phyloP scores from a whole-genome alignment of 2,888 invertebrate species.

The Stenolophus ochropezus region DNA sequence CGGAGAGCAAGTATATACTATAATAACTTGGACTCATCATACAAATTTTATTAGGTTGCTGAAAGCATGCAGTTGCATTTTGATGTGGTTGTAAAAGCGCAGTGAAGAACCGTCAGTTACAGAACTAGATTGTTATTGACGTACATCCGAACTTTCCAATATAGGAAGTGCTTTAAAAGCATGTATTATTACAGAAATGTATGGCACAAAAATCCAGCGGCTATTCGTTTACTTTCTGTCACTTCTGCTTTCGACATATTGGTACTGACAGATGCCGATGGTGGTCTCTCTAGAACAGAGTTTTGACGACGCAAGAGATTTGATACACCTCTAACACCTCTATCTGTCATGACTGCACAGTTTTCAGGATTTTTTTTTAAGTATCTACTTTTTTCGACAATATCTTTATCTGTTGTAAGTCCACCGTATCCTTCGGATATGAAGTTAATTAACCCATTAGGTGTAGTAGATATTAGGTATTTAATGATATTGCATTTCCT shows the following conservation, averaged over 20 bases:
- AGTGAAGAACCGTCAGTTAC: neutral
- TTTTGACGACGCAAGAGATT: too few relatives aligned
- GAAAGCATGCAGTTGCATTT: neutral
- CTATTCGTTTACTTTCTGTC: too few relatives aligned
- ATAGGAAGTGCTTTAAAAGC: neutral
- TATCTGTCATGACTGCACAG: neutral
- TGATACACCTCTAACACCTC: neutral
- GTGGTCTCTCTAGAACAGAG: too few relatives aligned
- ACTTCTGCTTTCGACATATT: too few relatives aligned
- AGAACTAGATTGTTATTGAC: neutral
- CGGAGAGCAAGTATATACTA: too few relatives aligned
- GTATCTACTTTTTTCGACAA: neutral
- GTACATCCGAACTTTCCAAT: neutral
- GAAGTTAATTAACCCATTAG: conserved; percentile 68
- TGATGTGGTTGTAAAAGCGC: neutral
- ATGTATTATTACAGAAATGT: neutral
- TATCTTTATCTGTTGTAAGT: neutral
- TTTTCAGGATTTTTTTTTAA: neutral
- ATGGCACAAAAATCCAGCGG: neutral
- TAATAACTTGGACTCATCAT: too few relatives aligned
- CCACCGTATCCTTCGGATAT: conserved; percentile 69
- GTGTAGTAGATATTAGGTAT: conserved; percentile 66
- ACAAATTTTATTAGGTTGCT: neutral
- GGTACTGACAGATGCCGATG: too few relatives aligned
- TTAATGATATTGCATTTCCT: neutral